phyloP scores from a whole-genome alignment of 2,113 vertebrate species.

The Clarias macrocephalus region DNA sequence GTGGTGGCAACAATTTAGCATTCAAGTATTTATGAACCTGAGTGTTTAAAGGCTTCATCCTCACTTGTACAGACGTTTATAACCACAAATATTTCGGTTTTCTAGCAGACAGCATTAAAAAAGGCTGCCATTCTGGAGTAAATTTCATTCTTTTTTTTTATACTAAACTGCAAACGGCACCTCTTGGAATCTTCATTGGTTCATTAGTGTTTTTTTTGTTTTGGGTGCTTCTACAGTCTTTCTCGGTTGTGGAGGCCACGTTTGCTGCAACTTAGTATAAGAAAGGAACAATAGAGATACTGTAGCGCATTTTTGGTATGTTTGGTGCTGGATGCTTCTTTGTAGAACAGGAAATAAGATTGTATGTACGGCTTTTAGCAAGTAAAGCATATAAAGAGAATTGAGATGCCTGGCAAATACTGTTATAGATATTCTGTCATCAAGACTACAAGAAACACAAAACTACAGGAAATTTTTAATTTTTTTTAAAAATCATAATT shows the following conservation, averaged over 20 bases:
- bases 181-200: neutral
- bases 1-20: too few species aligned
- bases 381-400: neutral
- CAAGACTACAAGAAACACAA: neutral
- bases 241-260: conserved; percentile 45
- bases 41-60: neutral
- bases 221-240: conserved; percentile 49
- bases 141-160: neutral
- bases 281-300: conserved; percentile 57
- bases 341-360: neutral
- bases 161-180: conserved; percentile 23
- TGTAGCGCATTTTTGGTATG: conserved; percentile 20
- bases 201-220: conserved; percentile 51
- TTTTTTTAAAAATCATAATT: too few species aligned
- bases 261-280: conserved; percentile 54
- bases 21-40: too few species aligned
- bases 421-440: neutral
- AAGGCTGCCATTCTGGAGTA: neutral
- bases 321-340: neutral
- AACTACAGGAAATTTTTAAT: neutral
- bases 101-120: neutral
- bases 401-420: neutral
- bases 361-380: neutral
- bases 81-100: too few species aligned
- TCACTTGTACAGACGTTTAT: neutral